Percentiles rank a stretch among this genome's conserved stretches.
These are phyloP conservation scores for Psophia crepitans DNA, from an alignment of 2,113 vertebrate species.

Conservation along the genomic window DNA sequence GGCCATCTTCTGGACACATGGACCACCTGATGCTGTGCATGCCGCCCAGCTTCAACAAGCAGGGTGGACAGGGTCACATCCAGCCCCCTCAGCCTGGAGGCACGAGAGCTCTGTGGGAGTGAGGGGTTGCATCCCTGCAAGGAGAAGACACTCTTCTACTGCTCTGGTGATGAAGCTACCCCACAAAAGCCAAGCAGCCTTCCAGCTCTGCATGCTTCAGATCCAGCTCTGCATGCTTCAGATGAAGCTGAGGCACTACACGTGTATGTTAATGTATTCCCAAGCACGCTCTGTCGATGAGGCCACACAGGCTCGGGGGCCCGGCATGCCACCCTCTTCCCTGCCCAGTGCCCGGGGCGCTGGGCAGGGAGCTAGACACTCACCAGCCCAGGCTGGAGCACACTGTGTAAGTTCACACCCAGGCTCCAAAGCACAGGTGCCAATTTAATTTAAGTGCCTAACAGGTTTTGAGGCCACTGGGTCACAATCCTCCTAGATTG, in stretches of 20 bases:
- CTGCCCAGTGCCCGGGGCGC: fast-evolving
- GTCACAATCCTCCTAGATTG: background rate
- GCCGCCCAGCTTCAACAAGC: background rate
- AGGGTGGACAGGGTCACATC: background rate
- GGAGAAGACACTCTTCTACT: background rate
- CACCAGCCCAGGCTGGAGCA: background rate
- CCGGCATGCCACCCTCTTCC: no score
- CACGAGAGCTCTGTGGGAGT: background rate
- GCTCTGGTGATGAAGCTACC: background rate
- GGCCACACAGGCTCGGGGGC: fast-evolving
- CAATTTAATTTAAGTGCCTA: background rate
- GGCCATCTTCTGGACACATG: background rate
- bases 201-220: background rate
- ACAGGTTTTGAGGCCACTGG: background rate
- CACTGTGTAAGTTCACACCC: background rate
- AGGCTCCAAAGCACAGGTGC: background rate
- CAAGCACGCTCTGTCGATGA: fast-evolving
- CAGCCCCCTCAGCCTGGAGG: background rate
- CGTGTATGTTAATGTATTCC: fast-evolving
- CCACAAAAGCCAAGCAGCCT: background rate
- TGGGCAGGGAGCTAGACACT: background rate
- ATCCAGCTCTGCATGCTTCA: background rate
- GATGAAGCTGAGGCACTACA: background rate
- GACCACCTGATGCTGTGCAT: no score
- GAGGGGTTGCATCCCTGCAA: background rate